Base-by-base conservation (phyloP, 2,113 vertebrate species). In the Recurvirostra avosetta region DNA sequence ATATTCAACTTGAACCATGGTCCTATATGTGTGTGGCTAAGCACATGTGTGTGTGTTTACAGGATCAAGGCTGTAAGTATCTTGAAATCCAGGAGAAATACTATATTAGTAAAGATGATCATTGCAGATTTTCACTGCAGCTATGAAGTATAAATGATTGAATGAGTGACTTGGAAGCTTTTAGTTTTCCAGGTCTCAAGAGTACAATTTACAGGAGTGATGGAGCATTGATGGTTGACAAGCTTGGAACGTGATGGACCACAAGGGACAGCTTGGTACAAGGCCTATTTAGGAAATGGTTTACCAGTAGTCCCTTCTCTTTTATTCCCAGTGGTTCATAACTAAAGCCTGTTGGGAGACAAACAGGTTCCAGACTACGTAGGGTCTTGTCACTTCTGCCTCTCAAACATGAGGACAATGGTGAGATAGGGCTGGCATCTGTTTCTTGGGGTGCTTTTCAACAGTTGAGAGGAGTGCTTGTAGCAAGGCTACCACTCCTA, bases 1-100 rank as follows among this genome's bases (percentile, higher is more conserved):
- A 23, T 34, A 11, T 8, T 6, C 21, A 71, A 0, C 5, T 19
- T 71, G 15, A 52, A 34, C 41, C 1, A 3, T 5, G 9, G 21
- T 85, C 7, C 23, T n/a, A 26, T 52, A 23, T 15, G 1, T 17
- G 16, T n/a, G 6, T 40, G 40, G 23, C 76, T 59, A 53, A 58
- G 21, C 4, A 12, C 18, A 18, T 4, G 11, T 25, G 17, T 43
- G 13, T 87, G 19, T 49, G 16, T 47, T 67, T 55, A n/a, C 8
- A 62, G n/a, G 12, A 59, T 53, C 9, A 65, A 67, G 63, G n/a
- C 15, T 58, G 6, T 45, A 78, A 43, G 36, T 43, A 17, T 59
- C 20, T 18, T 71, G 86, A 86, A 63, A 86, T 14, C 9, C 43
- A 67, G 55, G 18, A 84, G n/a, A 81, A 77, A 61, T 27, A 15